Evolutionary conservation across 2,888 invertebrate species (phyloP), one percentile per base, ranked within the genome.

Genomic region (Synanthedon formicaeformis): DNA sequence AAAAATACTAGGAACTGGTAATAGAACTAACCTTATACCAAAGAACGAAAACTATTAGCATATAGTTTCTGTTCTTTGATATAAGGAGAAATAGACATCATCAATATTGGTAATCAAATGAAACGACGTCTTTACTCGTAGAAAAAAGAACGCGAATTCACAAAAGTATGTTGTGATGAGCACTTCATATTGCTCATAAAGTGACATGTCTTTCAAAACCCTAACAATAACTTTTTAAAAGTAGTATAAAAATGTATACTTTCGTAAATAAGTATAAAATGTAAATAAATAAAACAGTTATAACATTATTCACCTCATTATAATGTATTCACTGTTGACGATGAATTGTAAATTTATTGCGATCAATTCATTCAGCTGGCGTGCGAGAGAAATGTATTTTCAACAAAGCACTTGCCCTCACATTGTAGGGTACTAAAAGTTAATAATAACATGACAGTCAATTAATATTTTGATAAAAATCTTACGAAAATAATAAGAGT

Each of bases 391-490:
- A 6, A 45, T 45, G 14, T 45, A 13, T 13, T 45, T 45, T 45
- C 14, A 13, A 34, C 34, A 34, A 34, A 45, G 4, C 45, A 8
- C 14, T 45, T 45, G 45, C 45, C 13, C n/a, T 45, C 45, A 45
- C 45, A 45, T 45, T 14, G 13, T 45, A 41, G 53, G 45, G 58
- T 57, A 52, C 50, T 34, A 50, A 57, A 57, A 57, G 55, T 58
- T 55, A 56, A 58, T 56, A 56, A 58, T 56, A 55, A 54, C 57
- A 53, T 54, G 60, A 55, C 57, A 54, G 51, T 52, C 52, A 54
- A 57, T 57, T 58, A 60, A 59, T 60, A 52, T 56, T 60, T 18
- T 60, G 64, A 67, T 66, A 67, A 69, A 70, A 73, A 71, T 69
- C 63, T 62, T 58, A 59, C 58, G 63, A 63, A 63, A 71, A 69